Evolutionary conservation across 2,113 vertebrate genomes (phyloP).

Genomic region (Donacobius atricapilla): DNA sequence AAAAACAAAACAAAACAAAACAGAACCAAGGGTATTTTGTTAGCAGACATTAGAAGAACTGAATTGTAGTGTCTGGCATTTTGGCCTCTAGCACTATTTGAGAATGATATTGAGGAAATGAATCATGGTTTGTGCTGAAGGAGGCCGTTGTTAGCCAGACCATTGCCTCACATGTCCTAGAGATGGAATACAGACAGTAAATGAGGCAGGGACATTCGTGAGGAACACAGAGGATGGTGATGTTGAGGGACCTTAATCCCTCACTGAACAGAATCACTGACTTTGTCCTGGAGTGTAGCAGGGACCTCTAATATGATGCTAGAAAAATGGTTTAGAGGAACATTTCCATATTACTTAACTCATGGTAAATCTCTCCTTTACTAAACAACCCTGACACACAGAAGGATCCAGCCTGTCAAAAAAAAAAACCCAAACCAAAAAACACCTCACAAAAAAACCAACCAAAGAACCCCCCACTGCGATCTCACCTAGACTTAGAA

Average conservation of each 20-base stretch:
- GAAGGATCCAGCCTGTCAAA: background rate
- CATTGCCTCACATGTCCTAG: background rate
- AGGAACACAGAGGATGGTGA: background rate
- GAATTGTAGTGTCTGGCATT: slow-evolving; percentile 9
- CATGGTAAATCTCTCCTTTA: background rate
- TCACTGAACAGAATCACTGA: background rate
- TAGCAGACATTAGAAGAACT: background rate
- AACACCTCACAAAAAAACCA: background rate
- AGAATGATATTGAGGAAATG: slow-evolving; percentile 27
- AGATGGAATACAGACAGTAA: background rate
- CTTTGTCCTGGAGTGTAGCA: background rate
- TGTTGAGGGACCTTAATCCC: background rate
- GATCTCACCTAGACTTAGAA: background rate
- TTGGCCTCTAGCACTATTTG: background rate
- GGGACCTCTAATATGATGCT: background rate
- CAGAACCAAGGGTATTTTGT: background rate
- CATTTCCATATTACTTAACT: background rate
- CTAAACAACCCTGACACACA: background rate
- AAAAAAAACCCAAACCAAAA: too few species aligned
- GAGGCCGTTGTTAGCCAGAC: background rate
- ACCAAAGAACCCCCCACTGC: fast-evolving
- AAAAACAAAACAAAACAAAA: background rate
- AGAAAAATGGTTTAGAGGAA: background rate
- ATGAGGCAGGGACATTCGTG: background rate
- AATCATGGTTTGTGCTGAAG: slow-evolving; percentile 21